phyloP scores from a whole-genome alignment of 64 coral and sea anemone genomes.

The Dendronephthya gigantea region DNA sequence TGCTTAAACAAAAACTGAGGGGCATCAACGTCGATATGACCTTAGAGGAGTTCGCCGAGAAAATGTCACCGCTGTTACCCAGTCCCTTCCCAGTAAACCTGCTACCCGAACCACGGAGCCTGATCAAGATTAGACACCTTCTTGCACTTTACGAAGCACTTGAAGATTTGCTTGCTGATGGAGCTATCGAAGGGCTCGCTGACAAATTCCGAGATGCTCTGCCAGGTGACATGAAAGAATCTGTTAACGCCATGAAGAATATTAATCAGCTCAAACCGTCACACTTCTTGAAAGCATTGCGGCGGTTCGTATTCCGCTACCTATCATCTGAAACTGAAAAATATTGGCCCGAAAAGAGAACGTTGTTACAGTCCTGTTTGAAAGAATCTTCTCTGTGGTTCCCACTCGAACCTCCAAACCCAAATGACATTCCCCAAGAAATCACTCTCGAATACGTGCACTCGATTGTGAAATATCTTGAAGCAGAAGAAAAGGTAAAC shows the following conservation, averaged over 20 bases:
- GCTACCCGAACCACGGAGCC: constrained; percentile 26
- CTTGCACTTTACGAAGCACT: constrained; percentile 45
- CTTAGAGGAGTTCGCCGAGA: constrained; percentile 35
- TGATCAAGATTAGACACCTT: constrained; percentile 39
- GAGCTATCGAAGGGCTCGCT: constrained; percentile 35
- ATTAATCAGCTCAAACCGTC: neutral
- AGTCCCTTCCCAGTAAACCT: constrained; percentile 36
- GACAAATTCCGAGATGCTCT: constrained; percentile 37
- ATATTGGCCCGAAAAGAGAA: constrained; percentile 11
- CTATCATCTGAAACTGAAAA: constrained; percentile 40
- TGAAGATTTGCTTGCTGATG: constrained; percentile 52
- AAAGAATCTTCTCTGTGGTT: constrained; percentile 54
- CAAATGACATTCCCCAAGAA: neutral
- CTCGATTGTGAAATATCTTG: neutral
- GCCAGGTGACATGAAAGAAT: constrained; percentile 4
- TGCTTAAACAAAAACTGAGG: constrained; percentile 23
- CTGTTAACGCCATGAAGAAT: neutral
- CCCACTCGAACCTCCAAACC: neutral
- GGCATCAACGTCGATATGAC: constrained; percentile 11
- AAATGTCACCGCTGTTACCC: constrained; percentile 11
- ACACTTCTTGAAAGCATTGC: constrained; percentile 34
- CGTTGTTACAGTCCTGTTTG: constrained; percentile 8
- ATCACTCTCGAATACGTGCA: neutral
- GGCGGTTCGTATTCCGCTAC: constrained; percentile 74
- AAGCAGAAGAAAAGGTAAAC: neutral